Evolutionary conservation across 1,140 invertebrate genomes (phyloP), one percentile per base, ranked within the genome.

Genomic region (Eriosoma lanigerum): DNA sequence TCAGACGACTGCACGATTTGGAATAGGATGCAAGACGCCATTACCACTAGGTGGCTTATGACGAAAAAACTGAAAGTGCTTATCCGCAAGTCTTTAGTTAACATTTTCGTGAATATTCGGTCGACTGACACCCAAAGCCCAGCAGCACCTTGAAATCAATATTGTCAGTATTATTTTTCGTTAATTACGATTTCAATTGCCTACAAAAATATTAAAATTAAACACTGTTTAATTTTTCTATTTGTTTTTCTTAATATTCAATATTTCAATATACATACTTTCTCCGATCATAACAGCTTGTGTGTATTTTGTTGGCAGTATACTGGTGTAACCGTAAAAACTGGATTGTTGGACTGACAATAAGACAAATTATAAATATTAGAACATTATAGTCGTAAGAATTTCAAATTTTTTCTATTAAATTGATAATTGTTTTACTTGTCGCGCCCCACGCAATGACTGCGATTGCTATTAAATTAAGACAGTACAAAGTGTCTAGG

Each of bases 231-330:
- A 24, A 58, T 26, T 12, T 58, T 24, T 29, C 29, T 9, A 32
- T 8, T 58, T 24, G 21, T 9, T 21, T 56, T 56, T 21, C 21
- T 19, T 54, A 54, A n/a, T 26, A 58, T 58, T 58, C 1, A 58
- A 32, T 13, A 24, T 24, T 24, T 68, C 8, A n/a, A 12, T 32
- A 1, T 81, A 81, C 75, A 2, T 89, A 93, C 94, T 96, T 90
- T 97, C 95, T 75, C 95, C 95, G 21, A 93, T 92, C 95, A 97
- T 96, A 0, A 97, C 93, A 73, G 94, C 94, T 85, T 96, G 94
- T 0, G 94, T 96, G 84, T 96, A 97, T 80, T 91, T 87, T 81
- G 91, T 91, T 21, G 95, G 95, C 80, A 97, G 86, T 91, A 96
- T 96, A 81, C 94, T 95, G 3, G 94, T 95, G 84, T 95, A 96